Evolutionary conservation across 2,113 vertebrate species (phyloP), one percentile per base, ranked within the genome.

Genomic region (Plotosus lineatus): DNA sequence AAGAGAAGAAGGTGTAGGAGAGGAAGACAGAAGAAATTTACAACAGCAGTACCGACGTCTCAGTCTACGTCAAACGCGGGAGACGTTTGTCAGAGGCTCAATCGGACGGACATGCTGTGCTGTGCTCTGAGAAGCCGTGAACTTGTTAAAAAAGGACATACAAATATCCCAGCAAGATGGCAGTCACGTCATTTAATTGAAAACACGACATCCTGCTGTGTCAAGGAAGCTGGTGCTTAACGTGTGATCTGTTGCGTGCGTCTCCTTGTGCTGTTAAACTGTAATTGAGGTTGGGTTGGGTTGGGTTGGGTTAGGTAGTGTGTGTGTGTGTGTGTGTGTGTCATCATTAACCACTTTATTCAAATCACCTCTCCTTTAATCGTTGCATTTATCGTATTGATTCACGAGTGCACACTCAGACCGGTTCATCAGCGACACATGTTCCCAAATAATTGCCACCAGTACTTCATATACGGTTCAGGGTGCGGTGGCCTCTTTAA

Each of bases 101-200:
- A 75, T 81, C 81, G 42, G n/a, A 60, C 23, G 48, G 14, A 75
- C 69, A 23, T 51, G 73, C n/a, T n/a, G n/a, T n/a, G 66, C 79
- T 31, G 80, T 66, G 69, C 23, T 61, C 65, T 36, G 69, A 77
- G 44, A 42, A 72, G 33, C 48, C 48, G 68, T 51, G 14, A 38
- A 82, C 33, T 69, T 19, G 31, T 68, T 26, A 48, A 71, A 40
- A 74, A 50, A 58, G 69, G 74, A 63, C 26, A 68, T 76, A 61
- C 60, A 63, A 81, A 72, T 42, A 21, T 71, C 71, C 75, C 51
- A 58, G 9, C 50, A 50, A 36, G 75, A 42, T 11, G 50, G 19
- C 50, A 56, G 58, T 36, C 1, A 42, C n/a, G 28, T 50, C 66
- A 15, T 82, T 75, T 14, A 66, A 50, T 28, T 50, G 9, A 19